Evolutionary conservation across 2,113 vertebrate species (phyloP), one percentile per base, ranked within the genome.

Genomic region (Mormoops blainvillei): DNA sequence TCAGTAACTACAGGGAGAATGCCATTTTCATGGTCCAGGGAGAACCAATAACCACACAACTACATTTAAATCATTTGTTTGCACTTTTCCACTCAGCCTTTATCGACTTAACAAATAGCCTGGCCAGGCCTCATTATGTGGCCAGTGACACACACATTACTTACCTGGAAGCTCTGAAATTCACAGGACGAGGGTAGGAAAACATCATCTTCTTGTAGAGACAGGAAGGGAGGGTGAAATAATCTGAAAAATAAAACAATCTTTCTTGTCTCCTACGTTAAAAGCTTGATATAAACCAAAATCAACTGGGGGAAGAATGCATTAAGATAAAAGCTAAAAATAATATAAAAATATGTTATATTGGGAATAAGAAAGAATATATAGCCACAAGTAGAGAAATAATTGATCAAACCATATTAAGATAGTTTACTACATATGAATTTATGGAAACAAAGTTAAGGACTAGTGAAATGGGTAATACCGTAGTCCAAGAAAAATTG

Each of bases 381-480:
- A 83, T 13, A 50, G 2, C 7, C 26, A 58, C 0, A 2, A 16
- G 16, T 24, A 89, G 7, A 80, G 12, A 78, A 54, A 28, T 63
- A 12, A 74, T 9, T 68, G 52, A 94, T 90, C 74, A 74, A 67
- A 76, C 61, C 58, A 87, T 38, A 36, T 41, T 63, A 36, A 48
- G 58, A 33, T 28, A 71, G 50, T 87, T 58, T 77, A 14, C 7
- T 73, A 2, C 8, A 15, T 3, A 18, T 38, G n/a, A 73, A 33
- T 91, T 20, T 87, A 33, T 87, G 10, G 20, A 77, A 81, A 41
- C 11, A 56, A 93, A 90, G 50, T 90, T 68, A 38, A 84, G 41
- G 78, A 58, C 5, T 65, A 73, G 6, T 58, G 52, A 90, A 96
- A 89, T 10, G 7, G 13, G 54, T n/a, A 11, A 58, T 63, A 3